phyloP scores from a whole-genome alignment of 2,797 vertebrate species.

The Cuculus canorus region DNA sequence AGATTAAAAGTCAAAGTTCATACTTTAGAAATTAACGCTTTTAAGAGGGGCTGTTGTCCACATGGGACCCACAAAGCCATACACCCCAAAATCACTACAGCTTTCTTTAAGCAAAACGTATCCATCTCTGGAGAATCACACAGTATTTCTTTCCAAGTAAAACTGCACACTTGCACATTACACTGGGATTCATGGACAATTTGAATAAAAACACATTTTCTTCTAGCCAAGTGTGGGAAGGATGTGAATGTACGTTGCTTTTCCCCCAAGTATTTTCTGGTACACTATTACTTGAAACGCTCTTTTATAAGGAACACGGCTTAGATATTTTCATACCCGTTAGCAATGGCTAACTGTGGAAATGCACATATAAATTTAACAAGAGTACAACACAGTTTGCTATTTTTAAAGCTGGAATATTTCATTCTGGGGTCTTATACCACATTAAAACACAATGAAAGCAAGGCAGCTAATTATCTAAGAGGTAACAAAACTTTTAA shows the following conservation, averaged over 20 bases:
- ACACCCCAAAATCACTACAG: neutral
- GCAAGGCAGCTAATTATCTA: constrained; percentile 51
- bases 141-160: neutral
- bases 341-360: neutral
- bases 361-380: constrained; percentile 27
- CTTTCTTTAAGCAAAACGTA: neutral
- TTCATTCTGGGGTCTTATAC: constrained; percentile 44
- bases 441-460: constrained; percentile 58
- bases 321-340: neutral
- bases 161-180: neutral
- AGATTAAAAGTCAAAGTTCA: neutral
- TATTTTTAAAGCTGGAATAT: constrained; percentile 48
- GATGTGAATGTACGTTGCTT: neutral
- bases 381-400: neutral
- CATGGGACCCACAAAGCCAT: neutral
- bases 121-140: neutral
- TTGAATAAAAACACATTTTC: neutral
- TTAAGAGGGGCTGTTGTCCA: neutral
- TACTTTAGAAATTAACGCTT: neutral
- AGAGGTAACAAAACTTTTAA: constrained; percentile 71
- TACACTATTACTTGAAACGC: neutral
- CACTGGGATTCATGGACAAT: neutral
- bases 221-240: neutral
- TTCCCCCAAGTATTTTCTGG: neutral
- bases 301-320: neutral